Evolutionary conservation across 2,888 invertebrate genomes (phyloP).

Genomic region (Euplexia lucipara): DNA sequence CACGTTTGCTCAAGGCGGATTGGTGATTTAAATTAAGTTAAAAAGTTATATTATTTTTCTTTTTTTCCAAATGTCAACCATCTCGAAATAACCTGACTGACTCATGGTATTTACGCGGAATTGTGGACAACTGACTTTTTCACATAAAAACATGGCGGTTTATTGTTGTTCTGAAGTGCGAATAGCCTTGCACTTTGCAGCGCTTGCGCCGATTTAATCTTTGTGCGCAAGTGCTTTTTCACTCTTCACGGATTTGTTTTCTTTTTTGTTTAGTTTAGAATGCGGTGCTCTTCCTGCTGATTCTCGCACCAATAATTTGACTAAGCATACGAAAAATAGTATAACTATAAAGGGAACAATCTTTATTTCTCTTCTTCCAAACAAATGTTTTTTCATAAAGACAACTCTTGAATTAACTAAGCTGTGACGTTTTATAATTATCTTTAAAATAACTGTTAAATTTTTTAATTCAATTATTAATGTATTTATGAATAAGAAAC

Average conservation of each 20-base stretch:
- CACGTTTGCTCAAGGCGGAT: too few species aligned
- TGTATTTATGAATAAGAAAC: too few species aligned
- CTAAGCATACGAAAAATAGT: too few species aligned
- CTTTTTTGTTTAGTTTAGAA: neutral
- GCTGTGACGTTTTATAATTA: too few species aligned
- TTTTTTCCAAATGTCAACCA: constrained; percentile 20
- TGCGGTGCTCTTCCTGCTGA: neutral
- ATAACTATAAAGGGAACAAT: too few species aligned
- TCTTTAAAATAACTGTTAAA: too few species aligned
- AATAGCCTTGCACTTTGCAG: constrained; percentile 45
- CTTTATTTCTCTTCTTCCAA: too few species aligned
- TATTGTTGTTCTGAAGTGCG: constrained; percentile 13
- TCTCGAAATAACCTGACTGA: constrained; percentile 28
- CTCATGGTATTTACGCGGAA: constrained; percentile 39
- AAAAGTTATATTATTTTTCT: constrained; percentile 19
- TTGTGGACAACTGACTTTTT: constrained; percentile 34
- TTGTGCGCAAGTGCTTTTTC: constrained; percentile 5
- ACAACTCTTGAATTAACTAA: too few species aligned
- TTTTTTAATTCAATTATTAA: too few species aligned
- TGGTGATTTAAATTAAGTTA: too few species aligned
- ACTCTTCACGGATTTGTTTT: constrained; percentile 1
- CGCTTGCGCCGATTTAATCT: constrained; percentile 28
- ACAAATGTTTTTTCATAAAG: too few species aligned
- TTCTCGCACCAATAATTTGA: too few species aligned
- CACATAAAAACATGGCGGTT: constrained; percentile 40